Conservation (phyloP, 2,888 invertebrate species). For the Desoria tigrina region DNA sequence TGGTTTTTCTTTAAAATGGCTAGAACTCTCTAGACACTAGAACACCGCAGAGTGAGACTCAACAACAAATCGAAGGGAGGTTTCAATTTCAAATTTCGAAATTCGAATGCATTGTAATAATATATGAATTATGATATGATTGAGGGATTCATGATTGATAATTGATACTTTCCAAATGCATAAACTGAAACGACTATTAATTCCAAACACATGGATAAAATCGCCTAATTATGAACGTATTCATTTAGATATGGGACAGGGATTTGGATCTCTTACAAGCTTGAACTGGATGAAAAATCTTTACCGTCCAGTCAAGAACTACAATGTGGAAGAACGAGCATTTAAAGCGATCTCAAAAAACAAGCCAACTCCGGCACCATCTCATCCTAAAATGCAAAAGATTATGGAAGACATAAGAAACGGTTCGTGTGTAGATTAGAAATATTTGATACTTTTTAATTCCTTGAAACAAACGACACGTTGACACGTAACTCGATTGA, state of each 20-base stretch:
- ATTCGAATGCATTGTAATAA: too few species aligned
- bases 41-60: too few species aligned
- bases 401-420: constrained; percentile 67
- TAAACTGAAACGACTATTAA: too few species aligned
- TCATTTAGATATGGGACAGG: constrained; percentile 7
- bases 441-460: background rate
- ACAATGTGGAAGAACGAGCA: constrained; percentile 76
- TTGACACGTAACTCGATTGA: background rate
- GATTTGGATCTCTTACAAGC: background rate
- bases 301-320: constrained; percentile 61
- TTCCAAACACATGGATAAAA: too few species aligned
- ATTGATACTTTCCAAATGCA: too few species aligned
- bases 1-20: too few species aligned
- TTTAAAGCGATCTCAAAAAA: constrained; percentile 69
- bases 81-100: too few species aligned
- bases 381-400: constrained; percentile 63
- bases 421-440: constrained; percentile 55
- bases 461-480: background rate
- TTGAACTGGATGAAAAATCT: background rate
- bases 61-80: too few species aligned
- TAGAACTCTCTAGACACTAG: too few species aligned
- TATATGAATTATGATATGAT: too few species aligned
- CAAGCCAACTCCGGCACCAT: constrained; percentile 70
- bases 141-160: too few species aligned
- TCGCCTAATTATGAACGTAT: too few species aligned